These are phyloP conservation scores for Artibeus jamaicensis DNA, from an alignment of 2,797 vertebrate species.

Conservation along the genomic window DNA sequence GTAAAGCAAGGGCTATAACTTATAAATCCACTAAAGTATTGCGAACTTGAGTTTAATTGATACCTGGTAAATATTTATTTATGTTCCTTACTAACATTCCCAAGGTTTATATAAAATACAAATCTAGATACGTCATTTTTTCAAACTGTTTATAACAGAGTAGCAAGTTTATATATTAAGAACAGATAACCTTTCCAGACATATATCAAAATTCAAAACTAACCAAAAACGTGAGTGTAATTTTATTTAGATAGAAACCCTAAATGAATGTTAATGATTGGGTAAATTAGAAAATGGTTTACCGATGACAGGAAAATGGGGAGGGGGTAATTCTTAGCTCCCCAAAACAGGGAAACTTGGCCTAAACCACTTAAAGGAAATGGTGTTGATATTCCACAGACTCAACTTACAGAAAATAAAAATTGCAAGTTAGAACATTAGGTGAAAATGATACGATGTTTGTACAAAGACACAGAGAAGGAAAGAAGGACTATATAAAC, in stretches of 20 bases:
- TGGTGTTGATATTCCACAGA: neutral
- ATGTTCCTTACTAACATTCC: neutral
- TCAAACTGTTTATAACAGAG: neutral
- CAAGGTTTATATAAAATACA: neutral
- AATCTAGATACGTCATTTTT: neutral
- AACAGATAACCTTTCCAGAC: neutral
- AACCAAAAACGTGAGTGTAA: neutral
- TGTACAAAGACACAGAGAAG: neutral
- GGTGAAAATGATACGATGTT: neutral
- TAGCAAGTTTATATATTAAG: neutral
- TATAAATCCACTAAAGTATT: neutral
- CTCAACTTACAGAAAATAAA: neutral
- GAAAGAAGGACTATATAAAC: neutral
- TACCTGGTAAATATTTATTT: neutral
- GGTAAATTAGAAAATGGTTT: neutral
- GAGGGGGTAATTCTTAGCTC: neutral
- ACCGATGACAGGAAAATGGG: neutral
- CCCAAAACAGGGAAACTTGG: neutral
- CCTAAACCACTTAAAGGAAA: neutral
- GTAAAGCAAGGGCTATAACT: neutral
- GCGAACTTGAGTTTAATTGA: neutral
- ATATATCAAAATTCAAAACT: neutral
- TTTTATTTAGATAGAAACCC: neutral
- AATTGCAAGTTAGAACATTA: neutral
- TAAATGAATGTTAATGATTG: neutral